Base-by-base conservation (phyloP, 2,797 vertebrate species). In the Galagoides demidoff region DNA sequence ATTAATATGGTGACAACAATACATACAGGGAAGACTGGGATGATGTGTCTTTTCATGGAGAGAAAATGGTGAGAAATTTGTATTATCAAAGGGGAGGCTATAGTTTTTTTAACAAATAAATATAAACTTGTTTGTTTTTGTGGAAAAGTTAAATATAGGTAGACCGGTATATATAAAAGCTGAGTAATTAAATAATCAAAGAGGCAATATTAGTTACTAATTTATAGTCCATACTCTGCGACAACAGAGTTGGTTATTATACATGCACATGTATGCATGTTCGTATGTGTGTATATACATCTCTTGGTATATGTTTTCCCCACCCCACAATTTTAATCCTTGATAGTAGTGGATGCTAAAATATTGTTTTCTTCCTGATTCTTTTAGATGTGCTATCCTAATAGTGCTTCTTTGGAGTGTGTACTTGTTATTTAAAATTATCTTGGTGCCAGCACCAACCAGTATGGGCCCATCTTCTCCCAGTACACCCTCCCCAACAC, bases 11-110 rank as follows among this genome's bases (percentile, higher is more conserved):
- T 2, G 5, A 73, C 8, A 84, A 0, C 20, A 87, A 59, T 17
- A 4, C 12, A 45, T n/a, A 9, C 29, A 39, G 16, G 5, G 66
- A 34, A 31, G 49, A 22, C 34, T 49, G 49, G 20, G 8, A 66
- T 20, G 37, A 6, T 66, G 23, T n/a, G 13, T 49, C 27, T 49
- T 74, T n/a, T 49, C 11, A 52, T 7, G 79, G 71, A 89, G 39
- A 90, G 12, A 90, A 86, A 90, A 86, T 70, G 20, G 5, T 70
- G 23, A 77, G 19, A 45, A 70, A 14, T 25, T 86, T 49, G 20
- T 66, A 59, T 52, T 52, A 52, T 52, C 49, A 55, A 11, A 63
- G 52, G 27, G 10, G 13, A n/a, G 45, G 4, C 5, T 61, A 4
- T 73, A 31, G 57, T 52, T 52, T 12, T 20, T 92, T 66, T 79